phyloP scores from a whole-genome alignment of 2,888 invertebrate species.

The Ectemnius lituratus region DNA sequence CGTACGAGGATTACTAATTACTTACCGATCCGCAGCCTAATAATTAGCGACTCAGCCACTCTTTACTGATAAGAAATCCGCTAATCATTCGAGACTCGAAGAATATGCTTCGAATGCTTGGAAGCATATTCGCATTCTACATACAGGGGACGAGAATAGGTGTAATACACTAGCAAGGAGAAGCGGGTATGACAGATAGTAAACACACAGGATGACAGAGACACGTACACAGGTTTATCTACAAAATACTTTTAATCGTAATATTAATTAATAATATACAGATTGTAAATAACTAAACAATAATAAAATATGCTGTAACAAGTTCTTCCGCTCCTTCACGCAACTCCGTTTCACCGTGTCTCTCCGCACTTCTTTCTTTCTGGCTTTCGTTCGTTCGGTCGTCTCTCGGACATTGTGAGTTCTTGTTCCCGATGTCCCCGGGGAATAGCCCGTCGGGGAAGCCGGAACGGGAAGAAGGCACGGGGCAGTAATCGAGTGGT shows the following conservation, averaged over 20 bases:
- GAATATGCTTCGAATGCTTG: neutral
- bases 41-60: conserved; percentile 18
- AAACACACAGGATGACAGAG: conserved; percentile 26
- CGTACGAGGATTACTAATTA: conserved; percentile 30
- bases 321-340: conserved; percentile 60
- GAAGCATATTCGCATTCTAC: no score
- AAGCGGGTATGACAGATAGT: conserved; percentile 1
- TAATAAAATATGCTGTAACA: conserved; percentile 77
- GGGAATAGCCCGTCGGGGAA: conserved; percentile 38
- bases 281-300: conserved; percentile 78
- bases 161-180: no score
- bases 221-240: conserved; percentile 67
- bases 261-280: conserved; percentile 77
- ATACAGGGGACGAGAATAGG: no score
- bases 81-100: conserved; percentile 1
- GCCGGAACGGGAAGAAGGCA: conserved; percentile 68
- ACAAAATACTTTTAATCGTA: conserved; percentile 78
- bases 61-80: no score
- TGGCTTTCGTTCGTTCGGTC: conserved; percentile 21
- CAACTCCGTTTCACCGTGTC: conserved; percentile 21
- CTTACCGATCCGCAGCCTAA: conserved; percentile 30
- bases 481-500: conserved; percentile 62
- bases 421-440: conserved; percentile 28
- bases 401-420: conserved; percentile 37
- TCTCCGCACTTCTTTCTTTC: conserved; percentile 43